These are phyloP conservation scores for Melanotaenia duboulayi DNA, from an alignment of 2,113 vertebrate species.

Conservation along the genomic window DNA sequence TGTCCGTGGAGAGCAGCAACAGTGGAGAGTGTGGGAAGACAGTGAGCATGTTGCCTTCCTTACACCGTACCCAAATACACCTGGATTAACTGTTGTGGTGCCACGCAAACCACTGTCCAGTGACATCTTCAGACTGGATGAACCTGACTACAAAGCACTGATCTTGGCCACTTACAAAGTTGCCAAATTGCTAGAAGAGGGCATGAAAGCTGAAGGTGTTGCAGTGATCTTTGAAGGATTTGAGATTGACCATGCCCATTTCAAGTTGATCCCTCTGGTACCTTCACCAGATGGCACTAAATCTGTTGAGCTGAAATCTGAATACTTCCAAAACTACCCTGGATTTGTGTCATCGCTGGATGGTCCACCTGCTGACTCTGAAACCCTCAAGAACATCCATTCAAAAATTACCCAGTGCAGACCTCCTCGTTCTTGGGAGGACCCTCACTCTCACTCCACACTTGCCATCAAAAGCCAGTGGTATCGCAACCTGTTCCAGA, in stretches of 20 bases:
- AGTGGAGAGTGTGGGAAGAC: slow-evolving; percentile 86
- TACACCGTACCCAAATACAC: slow-evolving; percentile 82
- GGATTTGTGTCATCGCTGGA: slow-evolving; percentile 81
- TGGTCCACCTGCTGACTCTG: slow-evolving; percentile 72
- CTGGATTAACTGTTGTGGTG: slow-evolving; percentile 81
- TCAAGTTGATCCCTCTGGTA: slow-evolving; percentile 80
- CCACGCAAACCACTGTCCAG: slow-evolving; percentile 81
- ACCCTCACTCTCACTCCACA: slow-evolving; percentile 76
- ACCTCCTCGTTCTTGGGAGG: slow-evolving; percentile 78
- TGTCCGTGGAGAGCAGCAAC: slow-evolving; percentile 80
- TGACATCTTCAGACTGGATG: slow-evolving; percentile 77
- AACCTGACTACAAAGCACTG: slow-evolving; percentile 75
- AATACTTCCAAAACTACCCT: slow-evolving; percentile 75
- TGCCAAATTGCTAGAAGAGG: slow-evolving; percentile 72
- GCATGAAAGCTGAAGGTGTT: slow-evolving; percentile 73
- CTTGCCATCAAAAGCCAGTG: slow-evolving; percentile 81
- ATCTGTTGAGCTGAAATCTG: slow-evolving; percentile 33
- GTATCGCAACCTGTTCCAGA: slow-evolving; percentile 83
- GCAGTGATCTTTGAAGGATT: slow-evolving; percentile 83
- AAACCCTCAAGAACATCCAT: slow-evolving; percentile 70
- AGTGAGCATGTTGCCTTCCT: slow-evolving; percentile 81
- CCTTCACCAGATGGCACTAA: slow-evolving; percentile 52
- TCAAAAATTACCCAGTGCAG: slow-evolving; percentile 72
- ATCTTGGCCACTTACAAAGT: slow-evolving; percentile 75
- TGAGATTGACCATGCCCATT: slow-evolving; percentile 83